Conservation (phyloP, 2,888 invertebrate genomes). For the Synanthedon myopaeformis region DNA sequence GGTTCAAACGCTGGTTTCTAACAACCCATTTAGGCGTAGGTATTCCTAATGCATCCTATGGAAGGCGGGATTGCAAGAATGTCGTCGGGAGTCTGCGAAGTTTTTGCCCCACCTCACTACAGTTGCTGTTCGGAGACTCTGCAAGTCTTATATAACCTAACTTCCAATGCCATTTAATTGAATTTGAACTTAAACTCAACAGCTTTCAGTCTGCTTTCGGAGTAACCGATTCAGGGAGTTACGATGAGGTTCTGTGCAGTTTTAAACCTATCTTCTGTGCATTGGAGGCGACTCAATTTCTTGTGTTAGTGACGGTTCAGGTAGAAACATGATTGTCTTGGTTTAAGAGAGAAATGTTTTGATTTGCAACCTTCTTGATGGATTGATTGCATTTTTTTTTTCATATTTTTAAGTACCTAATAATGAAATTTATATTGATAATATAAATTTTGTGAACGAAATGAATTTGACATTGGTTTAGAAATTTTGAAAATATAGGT, state of each 20-base stretch:
- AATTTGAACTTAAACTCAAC: conserved; percentile 2
- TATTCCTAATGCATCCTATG: conserved; percentile 34
- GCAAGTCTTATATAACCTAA: conserved; percentile 7
- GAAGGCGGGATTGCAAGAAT: conserved; percentile 39
- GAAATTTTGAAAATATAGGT: too few species aligned
- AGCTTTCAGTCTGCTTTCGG: conserved; percentile 6
- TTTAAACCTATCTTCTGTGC: conserved; percentile 10
- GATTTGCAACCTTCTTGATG: conserved; percentile 8
- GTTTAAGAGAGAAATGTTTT: conserved; percentile 3
- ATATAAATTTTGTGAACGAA: too few species aligned
- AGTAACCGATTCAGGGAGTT: not conserved
- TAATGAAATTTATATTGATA: too few species aligned
- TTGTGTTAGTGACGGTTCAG: conserved; percentile 21
- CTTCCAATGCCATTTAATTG: not conserved
- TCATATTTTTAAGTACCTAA: too few species aligned
- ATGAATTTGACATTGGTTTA: too few species aligned
- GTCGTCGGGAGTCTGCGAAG: conserved; percentile 44
- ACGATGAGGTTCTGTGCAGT: not conserved
- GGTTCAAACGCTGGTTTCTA: conserved; percentile 22
- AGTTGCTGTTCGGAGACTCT: conserved; percentile 40
- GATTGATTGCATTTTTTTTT: too few species aligned
- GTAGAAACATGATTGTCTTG: conserved; percentile 12
- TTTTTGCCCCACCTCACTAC: conserved; percentile 51
- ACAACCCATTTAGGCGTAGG: conserved; percentile 32
- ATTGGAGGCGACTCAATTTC: conserved; percentile 24